Percentiles rank a stretch among this genome's conserved stretches.
Evolutionary conservation across 2,797 vertebrate species (phyloP).

Genomic region (Falco cherrug): DNA sequence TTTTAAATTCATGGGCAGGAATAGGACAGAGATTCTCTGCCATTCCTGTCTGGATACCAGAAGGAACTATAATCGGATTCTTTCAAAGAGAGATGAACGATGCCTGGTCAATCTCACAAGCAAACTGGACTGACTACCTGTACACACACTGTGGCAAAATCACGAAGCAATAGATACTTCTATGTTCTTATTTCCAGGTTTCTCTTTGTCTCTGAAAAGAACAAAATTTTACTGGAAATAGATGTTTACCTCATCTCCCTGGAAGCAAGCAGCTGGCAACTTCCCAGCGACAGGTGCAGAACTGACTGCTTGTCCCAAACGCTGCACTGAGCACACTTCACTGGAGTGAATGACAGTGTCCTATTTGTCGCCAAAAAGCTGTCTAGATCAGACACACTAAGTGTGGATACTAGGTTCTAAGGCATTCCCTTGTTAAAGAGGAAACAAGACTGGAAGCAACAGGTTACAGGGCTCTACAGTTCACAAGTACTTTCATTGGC

Average conservation of each 20-base stretch:
- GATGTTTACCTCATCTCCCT: too few relatives aligned
- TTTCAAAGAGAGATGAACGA: not conserved
- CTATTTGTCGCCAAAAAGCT: not conserved
- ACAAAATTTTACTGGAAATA: not conserved
- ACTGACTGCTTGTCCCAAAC: not conserved
- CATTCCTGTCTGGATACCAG: not conserved
- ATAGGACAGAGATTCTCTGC: not conserved
- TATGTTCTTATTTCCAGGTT: not conserved
- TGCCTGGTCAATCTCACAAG: not conserved
- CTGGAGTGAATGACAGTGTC: not conserved
- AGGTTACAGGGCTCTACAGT: not conserved
- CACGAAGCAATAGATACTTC: not conserved
- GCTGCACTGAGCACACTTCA: not conserved
- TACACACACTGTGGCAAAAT: not conserved
- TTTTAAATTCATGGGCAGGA: conserved; percentile 62
- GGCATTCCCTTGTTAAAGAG: not conserved
- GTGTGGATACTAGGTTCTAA: not conserved
- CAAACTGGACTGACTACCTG: not conserved
- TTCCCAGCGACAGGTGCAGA: not conserved
- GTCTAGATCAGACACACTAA: not conserved
- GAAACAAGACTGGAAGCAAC: not conserved
- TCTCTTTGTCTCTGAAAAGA: not conserved
- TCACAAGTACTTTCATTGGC: not conserved
- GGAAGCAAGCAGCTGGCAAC: not conserved
- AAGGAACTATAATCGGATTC: not conserved